Conservation (phyloP, 2,888 invertebrate genomes). For the Mimas tiliae region DNA sequence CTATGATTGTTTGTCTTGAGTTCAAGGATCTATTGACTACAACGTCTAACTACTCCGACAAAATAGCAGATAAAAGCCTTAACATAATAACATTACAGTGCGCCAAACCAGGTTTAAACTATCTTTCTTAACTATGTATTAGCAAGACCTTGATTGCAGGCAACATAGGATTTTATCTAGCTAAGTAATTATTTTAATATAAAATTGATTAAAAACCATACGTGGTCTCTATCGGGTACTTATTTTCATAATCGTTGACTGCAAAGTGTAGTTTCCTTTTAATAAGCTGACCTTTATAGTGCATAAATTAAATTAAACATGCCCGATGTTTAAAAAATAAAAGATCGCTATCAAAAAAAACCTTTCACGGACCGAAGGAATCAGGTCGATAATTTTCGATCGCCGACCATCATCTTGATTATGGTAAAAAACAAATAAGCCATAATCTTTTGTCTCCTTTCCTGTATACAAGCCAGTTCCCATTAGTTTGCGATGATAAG, state of each 20-base stretch:
- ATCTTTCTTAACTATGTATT: not conserved
- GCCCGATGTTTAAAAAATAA: conserved; percentile 14
- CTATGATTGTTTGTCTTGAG: not conserved
- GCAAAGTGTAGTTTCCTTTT: not conserved
- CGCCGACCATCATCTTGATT: conserved; percentile 12
- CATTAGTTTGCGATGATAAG: conserved; percentile 17
- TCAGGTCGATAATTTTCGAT: conserved; percentile 17
- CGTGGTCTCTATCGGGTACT: not conserved
- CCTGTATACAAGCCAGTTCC: conserved; percentile 7
- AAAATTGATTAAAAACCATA: not conserved
- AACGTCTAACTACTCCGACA: conserved; percentile 7
- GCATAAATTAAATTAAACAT: not conserved
- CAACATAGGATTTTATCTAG: not conserved
- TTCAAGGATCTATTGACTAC: conserved; percentile 16
- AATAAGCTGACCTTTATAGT: not conserved
- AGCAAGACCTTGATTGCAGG: not conserved
- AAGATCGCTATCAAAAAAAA: not conserved
- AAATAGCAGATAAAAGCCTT: not conserved
- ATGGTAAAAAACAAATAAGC: conserved; percentile 20
- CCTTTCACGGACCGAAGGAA: not conserved
- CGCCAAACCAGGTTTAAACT: not conserved
- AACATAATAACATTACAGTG: conserved; percentile 5
- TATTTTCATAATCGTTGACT: not conserved
- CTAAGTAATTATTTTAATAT: not conserved
- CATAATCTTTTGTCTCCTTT: conserved; percentile 11